These are phyloP conservation scores for Crepidodera aurea DNA, from an alignment of 2,888 invertebrate species.

Conservation along the genomic window DNA sequence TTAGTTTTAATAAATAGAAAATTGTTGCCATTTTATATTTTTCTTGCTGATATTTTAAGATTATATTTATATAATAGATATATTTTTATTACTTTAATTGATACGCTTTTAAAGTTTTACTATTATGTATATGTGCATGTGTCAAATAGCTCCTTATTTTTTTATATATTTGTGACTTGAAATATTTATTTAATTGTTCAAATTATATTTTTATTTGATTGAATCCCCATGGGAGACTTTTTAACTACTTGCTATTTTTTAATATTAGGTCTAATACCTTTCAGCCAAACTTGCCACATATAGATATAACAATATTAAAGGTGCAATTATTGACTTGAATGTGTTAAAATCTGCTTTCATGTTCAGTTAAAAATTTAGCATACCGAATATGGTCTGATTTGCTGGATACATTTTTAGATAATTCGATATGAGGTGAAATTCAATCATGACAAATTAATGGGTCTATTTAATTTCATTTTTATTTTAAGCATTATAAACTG, in stretches of 20 bases:
- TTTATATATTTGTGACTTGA: background rate
- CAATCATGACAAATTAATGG: too few species aligned
- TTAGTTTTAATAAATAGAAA: background rate
- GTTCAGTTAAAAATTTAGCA: too few species aligned
- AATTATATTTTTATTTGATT: background rate
- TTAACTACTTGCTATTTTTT: background rate
- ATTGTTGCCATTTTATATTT: conserved; percentile 26
- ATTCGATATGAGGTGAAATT: too few species aligned
- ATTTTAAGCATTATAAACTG: too few species aligned
- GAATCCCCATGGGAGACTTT: background rate
- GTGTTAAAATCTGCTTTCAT: too few species aligned
- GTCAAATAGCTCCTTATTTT: background rate
- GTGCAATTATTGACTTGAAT: too few species aligned
- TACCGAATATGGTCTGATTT: too few species aligned
- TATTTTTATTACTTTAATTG: conserved; percentile 14
- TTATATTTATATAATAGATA: conserved; percentile 16
- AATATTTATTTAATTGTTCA: background rate
- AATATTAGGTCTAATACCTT: background rate
- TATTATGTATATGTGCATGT: conserved; percentile 9
- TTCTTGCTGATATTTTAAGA: conserved; percentile 20
- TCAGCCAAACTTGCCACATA: too few species aligned
- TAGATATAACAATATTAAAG: too few species aligned
- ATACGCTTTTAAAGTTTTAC: conserved; percentile 3
- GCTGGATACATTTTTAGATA: too few species aligned
- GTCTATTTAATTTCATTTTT: too few species aligned